Conservation (phyloP, 2,113 vertebrate genomes). For the Rhinopithecus roxellana region DNA sequence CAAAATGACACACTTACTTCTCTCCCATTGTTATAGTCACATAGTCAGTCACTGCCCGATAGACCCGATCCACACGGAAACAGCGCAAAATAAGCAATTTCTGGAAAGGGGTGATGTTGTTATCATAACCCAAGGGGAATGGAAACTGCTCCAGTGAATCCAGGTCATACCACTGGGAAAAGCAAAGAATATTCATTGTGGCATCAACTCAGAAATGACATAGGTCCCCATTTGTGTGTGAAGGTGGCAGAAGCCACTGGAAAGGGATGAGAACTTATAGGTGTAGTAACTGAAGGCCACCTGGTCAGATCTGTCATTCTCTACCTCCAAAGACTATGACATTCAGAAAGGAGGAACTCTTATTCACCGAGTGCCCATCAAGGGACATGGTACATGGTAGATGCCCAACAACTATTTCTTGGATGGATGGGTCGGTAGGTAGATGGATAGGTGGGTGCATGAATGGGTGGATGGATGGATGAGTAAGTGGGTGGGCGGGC, state of each 20-base stretch:
- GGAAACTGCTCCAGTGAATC: conserved; percentile 90
- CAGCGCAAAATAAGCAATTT: conserved; percentile 94
- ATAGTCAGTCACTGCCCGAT: conserved; percentile 93
- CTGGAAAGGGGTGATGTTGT: conserved; percentile 89
- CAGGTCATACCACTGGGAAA: conserved; percentile 91
- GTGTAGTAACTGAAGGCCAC: neutral
- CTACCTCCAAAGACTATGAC: neutral
- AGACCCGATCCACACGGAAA: conserved; percentile 95
- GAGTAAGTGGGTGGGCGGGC: too few relatives aligned
- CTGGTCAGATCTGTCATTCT: neutral
- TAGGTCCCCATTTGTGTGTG: fast-evolving
- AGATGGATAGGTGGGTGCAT: too few relatives aligned
- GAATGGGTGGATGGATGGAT: too few relatives aligned
- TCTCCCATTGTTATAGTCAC: conserved; percentile 91
- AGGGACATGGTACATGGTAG: too few relatives aligned
- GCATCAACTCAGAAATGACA: fast-evolving
- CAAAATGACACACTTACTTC: conserved; percentile 84
- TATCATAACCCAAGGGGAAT: conserved; percentile 87
- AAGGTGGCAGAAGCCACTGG: neutral
- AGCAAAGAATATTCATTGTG: neutral
- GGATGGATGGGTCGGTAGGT: neutral
- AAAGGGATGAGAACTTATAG: neutral
- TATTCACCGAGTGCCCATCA: neutral
- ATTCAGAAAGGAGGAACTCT: neutral
- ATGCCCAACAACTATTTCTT: neutral